These are phyloP conservation scores for Neotragus pygmaeus DNA, from an alignment of 2,113 vertebrate species.

Conservation along the genomic window DNA sequence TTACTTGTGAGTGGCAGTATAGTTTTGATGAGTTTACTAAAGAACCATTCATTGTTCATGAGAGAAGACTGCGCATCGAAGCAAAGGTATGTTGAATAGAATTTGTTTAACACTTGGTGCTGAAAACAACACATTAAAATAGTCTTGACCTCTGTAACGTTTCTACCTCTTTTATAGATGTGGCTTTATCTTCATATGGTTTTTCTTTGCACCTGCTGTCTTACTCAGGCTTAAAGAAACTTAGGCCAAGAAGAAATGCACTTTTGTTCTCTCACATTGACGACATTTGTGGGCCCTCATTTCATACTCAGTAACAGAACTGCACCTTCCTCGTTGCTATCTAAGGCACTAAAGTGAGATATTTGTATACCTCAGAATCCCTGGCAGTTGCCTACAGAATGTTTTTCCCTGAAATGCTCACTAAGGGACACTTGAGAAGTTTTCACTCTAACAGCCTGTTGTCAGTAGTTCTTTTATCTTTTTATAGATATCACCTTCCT, in stretches of 20 bases:
- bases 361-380: neutral
- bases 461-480: neutral
- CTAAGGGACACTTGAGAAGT: neutral
- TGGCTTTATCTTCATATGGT: neutral
- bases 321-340: neutral
- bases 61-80: conserved; percentile 92
- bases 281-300: neutral
- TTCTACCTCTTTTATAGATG: neutral
- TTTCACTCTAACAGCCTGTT: neutral
- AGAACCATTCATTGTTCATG: conserved; percentile 92
- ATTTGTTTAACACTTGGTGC: neutral
- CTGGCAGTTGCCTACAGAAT: neutral
- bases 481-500: neutral
- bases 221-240: conserved; percentile 1
- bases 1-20: conserved; percentile 98
- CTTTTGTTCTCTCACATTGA: neutral
- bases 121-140: neutral
- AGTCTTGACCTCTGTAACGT: neutral
- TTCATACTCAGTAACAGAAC: neutral
- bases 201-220: neutral
- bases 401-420: neutral
- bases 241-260: neutral
- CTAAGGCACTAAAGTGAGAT: neutral
- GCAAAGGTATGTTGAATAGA: conserved; percentile 87
- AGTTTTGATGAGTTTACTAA: conserved; percentile 97